Evolutionary conservation across 1,140 invertebrate genomes (phyloP).

Genomic region (Anagrus nilaparvatae): DNA sequence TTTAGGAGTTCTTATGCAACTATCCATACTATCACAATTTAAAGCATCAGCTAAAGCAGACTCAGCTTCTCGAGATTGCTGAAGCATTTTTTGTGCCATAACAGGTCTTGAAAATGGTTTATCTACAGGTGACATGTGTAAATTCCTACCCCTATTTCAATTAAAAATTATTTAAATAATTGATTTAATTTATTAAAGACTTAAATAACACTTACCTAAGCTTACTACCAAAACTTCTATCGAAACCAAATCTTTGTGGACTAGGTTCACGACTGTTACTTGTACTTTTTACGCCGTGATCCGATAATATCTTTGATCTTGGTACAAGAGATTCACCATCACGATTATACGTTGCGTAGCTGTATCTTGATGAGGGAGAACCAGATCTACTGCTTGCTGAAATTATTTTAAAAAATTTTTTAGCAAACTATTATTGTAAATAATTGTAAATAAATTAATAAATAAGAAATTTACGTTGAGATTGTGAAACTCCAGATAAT

Average conservation of each 20-base stretch:
- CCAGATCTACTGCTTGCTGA: conserved; percentile 75
- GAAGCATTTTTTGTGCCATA: conserved; percentile 71
- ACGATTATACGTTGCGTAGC: conserved; percentile 55
- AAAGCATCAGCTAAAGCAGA: conserved; percentile 66
- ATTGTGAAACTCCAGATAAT: conserved; percentile 71
- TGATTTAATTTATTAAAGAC: neutral
- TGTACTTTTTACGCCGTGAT: conserved; percentile 33
- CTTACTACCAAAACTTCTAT: conserved; percentile 32
- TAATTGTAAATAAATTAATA: conserved; percentile 12
- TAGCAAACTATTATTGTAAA: conserved; percentile 1
- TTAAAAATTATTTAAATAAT: neutral
- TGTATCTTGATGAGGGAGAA: conserved; percentile 73
- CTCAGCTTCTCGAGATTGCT: conserved; percentile 84
- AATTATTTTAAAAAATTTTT: conserved; percentile 11
- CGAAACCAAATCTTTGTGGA: conserved; percentile 45
- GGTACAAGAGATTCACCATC: conserved; percentile 34
- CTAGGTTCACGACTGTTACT: conserved; percentile 54
- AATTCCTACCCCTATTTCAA: conserved; percentile 30
- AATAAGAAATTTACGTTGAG: conserved; percentile 62
- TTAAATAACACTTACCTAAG: conserved; percentile 21
- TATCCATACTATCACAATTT: conserved; percentile 40
- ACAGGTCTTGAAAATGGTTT: conserved; percentile 49
- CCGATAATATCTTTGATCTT: conserved; percentile 32
- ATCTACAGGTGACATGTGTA: conserved; percentile 41
- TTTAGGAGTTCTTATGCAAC: conserved; percentile 35